A percentile compares a stretch with the other conserved stretches of the same genome.
phyloP scores from a whole-genome alignment of 1,140 invertebrate genomes.

The Drosophila lacertosa region DNA sequence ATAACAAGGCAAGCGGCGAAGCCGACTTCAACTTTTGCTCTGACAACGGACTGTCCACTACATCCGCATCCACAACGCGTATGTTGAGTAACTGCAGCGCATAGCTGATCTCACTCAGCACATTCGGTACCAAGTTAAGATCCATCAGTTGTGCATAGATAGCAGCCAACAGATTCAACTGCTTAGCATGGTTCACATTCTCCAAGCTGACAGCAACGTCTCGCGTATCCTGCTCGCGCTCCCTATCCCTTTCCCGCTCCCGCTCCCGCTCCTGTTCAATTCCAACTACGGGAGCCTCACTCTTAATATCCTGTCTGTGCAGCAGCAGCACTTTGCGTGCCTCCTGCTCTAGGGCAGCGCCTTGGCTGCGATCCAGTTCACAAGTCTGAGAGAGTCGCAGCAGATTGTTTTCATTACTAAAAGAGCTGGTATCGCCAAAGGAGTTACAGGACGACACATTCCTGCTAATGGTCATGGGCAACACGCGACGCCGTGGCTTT shows the following conservation, averaged over 20 bases:
- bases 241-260: conserved; percentile 14
- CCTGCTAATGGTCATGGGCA: conserved; percentile 74
- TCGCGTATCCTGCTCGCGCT: not conserved
- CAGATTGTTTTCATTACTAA: conserved; percentile 80
- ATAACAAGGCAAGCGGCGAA: conserved; percentile 12
- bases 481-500: conserved; percentile 73
- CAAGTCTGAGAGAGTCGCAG: conserved; percentile 62
- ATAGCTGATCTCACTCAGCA: conserved; percentile 73
- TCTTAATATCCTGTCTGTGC: conserved; percentile 65
- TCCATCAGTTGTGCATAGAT: conserved; percentile 74
- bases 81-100: conserved; percentile 71
- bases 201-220: conserved; percentile 26
- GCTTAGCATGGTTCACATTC: conserved; percentile 23
- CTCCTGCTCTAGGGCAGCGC: conserved; percentile 58
- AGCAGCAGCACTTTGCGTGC: conserved; percentile 63
- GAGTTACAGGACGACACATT: conserved; percentile 47
- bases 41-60: not conserved
- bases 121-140: conserved; percentile 71
- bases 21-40: not conserved
- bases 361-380: conserved; percentile 70
- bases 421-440: conserved; percentile 74
- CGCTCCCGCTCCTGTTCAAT: conserved; percentile 16
- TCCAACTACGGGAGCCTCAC: conserved; percentile 41
- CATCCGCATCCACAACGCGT: conserved; percentile 6
- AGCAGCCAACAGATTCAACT: conserved; percentile 49